phyloP scores from a whole-genome alignment of 2,888 invertebrate species.

The Chromoteleia sp. region DNA sequence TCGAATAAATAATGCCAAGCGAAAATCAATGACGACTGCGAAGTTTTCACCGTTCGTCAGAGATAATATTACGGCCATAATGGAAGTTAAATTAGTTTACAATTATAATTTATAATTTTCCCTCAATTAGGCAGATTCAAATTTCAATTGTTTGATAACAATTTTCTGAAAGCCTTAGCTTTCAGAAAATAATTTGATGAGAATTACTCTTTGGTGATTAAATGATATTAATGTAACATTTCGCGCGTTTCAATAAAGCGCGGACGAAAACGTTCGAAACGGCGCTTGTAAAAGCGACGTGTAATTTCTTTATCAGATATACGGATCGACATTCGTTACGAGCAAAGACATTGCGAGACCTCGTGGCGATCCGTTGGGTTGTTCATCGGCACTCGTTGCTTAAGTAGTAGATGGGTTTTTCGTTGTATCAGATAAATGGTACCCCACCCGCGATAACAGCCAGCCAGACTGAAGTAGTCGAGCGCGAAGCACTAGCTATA shows the following conservation, averaged over 20 bases:
- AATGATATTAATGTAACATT: too few species aligned
- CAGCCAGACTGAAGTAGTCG: slow-evolving; percentile 36
- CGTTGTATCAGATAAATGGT: slow-evolving; percentile 63
- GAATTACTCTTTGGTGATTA: background rate
- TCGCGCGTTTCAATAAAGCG: too few species aligned
- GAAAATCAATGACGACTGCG: slow-evolving; percentile 32
- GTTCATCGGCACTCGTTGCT: slow-evolving; percentile 53
- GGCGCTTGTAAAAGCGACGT: background rate
- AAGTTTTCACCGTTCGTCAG: slow-evolving; percentile 14
- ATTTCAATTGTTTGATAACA: too few species aligned
- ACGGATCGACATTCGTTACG: slow-evolving; percentile 26
- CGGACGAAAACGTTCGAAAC: background rate
- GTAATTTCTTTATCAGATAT: background rate
- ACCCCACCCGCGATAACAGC: slow-evolving; percentile 41
- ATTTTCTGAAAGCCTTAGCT: too few species aligned
- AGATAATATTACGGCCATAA: slow-evolving; percentile 22
- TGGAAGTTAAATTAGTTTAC: slow-evolving; percentile 15
- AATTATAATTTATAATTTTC: slow-evolving; percentile 8
- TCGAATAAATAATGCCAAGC: slow-evolving; percentile 3
- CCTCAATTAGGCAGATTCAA: background rate
- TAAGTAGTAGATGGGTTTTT: slow-evolving; percentile 54
- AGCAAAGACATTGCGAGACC: slow-evolving; percentile 18
- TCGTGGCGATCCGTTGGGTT: slow-evolving; percentile 16
- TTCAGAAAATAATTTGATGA: too few species aligned
- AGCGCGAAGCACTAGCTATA: slow-evolving; percentile 62